A percentile compares a stretch with the other conserved stretches of the same genome.
Conservation (phyloP, 2,113 vertebrate species). For the Sapayoa aenigma region DNA sequence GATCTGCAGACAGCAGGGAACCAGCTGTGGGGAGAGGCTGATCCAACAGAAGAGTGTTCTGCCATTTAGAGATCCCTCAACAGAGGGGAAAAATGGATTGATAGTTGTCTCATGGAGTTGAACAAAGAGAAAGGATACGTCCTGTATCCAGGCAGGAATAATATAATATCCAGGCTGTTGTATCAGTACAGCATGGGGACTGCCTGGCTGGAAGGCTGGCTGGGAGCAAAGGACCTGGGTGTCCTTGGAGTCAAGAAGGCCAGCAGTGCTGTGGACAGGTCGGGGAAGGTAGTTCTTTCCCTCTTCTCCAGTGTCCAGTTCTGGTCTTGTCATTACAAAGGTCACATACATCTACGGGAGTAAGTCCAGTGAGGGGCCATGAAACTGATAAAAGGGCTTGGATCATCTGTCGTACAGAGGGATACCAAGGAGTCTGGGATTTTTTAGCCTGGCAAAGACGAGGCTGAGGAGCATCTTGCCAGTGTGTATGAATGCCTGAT, state of each 20-base stretch:
- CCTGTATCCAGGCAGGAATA: fast-evolving
- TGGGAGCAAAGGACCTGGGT: neutral
- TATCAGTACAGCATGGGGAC: neutral
- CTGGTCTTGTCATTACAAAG: neutral
- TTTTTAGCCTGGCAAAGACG: neutral
- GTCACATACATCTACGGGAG: neutral
- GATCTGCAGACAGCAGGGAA: neutral
- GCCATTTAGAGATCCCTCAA: neutral
- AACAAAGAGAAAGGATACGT: neutral
- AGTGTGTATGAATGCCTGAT: neutral
- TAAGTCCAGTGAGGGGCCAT: neutral
- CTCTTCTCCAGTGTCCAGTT: neutral
- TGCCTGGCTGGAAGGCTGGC: neutral
- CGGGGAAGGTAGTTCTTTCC: neutral
- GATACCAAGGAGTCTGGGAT: neutral
- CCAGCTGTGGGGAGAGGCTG: neutral
- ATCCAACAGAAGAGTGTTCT: neutral
- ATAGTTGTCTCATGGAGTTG: neutral
- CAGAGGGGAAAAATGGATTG: neutral
- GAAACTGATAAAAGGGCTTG: neutral
- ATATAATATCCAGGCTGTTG: too few species aligned
- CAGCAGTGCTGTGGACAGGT: neutral
- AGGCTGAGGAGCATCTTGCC: neutral
- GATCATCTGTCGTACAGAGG: neutral
- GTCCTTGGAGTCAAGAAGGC: neutral